phyloP scores from a whole-genome alignment of 2,797 vertebrate species.

The Bovichtus variegatus region DNA sequence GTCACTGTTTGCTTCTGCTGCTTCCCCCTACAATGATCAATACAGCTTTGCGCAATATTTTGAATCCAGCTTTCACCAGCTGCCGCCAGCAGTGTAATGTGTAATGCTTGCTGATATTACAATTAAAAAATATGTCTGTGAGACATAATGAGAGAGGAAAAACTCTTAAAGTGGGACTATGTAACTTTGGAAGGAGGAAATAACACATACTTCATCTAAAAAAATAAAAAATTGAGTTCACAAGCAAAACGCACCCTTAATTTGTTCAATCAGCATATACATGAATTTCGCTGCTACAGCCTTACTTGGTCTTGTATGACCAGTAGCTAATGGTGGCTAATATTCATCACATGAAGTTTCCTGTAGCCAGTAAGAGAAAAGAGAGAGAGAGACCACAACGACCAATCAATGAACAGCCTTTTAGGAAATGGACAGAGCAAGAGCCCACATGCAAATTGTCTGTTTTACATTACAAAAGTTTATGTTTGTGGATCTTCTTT shows the following conservation, averaged over 20 bases:
- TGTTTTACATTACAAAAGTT: background rate
- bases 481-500: background rate
- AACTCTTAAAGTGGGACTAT: too few species aligned
- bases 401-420: background rate
- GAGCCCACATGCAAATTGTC: background rate
- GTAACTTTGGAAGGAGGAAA: background rate
- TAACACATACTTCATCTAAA: background rate
- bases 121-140: too few species aligned
- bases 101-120: background rate
- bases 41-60: constrained; percentile 5
- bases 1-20: constrained; percentile 15
- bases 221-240: background rate
- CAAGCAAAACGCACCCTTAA: too few species aligned
- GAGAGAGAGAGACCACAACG: background rate
- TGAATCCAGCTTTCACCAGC: background rate
- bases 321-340: background rate
- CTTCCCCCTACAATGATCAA: constrained; percentile 2
- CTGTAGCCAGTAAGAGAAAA: background rate
- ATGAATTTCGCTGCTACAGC: background rate
- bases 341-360: background rate
- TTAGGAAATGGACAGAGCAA: background rate
- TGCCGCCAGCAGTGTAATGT: background rate
- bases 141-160: background rate
- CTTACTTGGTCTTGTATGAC: background rate
- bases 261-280: background rate